A percentile compares a stretch with the other conserved stretches of the same genome.
These are phyloP conservation scores for Agapetus fuscipes DNA, from an alignment of 2,888 invertebrate genomes.

Conservation along the genomic window DNA sequence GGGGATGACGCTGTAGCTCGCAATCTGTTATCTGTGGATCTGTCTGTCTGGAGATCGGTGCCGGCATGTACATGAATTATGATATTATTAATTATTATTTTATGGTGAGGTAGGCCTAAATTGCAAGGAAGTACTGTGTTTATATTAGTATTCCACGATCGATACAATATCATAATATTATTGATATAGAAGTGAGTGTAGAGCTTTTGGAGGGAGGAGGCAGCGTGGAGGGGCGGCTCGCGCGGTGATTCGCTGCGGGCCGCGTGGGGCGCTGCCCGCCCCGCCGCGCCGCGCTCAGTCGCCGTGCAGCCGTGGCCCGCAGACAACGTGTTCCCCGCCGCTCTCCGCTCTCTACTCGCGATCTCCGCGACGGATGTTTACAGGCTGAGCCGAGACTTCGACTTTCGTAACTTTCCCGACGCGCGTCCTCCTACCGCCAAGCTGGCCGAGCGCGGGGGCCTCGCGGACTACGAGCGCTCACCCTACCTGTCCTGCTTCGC, in stretches of 20 bases:
- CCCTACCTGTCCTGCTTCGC: constrained; percentile 20
- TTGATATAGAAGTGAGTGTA: constrained; percentile 4
- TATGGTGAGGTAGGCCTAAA: constrained; percentile 9
- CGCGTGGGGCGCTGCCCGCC: constrained; percentile 20
- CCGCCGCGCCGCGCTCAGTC: constrained; percentile 24
- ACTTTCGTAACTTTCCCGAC: constrained; percentile 7
- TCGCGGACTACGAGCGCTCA: constrained; percentile 18
- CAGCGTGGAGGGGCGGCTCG: constrained; percentile 8
- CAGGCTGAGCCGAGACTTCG: constrained; percentile 31
- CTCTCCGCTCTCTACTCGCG: constrained; percentile 27
- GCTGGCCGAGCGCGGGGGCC: constrained; percentile 17
- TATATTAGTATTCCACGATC: constrained; percentile 6
- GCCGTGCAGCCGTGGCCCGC: constrained; percentile 30
- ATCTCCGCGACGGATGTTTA: constrained; percentile 25
- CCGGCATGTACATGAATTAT: too few species aligned
- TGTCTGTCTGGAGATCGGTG: too few species aligned
- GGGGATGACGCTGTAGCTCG: too few species aligned
- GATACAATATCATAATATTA: constrained; percentile 8
- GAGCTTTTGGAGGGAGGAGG: constrained; percentile 2
- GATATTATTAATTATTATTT: too few species aligned
- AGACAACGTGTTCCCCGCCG: constrained; percentile 31
- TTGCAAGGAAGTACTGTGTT: neutral
- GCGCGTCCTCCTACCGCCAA: constrained; percentile 8
- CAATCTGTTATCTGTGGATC: too few species aligned
- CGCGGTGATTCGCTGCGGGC: constrained; percentile 13